Base-by-base conservation (phyloP, 2,797 vertebrate species). In the Sparidentex hasta region DNA sequence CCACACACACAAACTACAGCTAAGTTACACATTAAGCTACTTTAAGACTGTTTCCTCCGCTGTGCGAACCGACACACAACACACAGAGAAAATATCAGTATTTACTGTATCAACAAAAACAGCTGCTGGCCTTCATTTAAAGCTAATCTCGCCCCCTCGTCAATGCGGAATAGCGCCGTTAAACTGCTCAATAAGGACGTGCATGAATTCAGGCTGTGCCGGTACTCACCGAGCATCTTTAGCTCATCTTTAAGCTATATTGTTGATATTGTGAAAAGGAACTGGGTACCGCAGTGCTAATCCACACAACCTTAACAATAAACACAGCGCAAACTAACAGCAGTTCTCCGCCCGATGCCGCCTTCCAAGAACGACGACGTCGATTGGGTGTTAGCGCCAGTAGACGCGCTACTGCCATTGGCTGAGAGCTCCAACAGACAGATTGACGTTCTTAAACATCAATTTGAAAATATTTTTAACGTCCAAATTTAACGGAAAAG, bases 251-350 rank as follows among this genome's bases (percentile, higher is more conserved):
- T 54, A 81, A 81, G 71, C 41, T 61, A 47, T 76, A 76, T 55
- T 89, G 81, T 88, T 90, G 67, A 81, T 93, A 64, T 88, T 87
- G 13, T 80, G 79, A 89, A 81, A 89, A 74, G 69, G 83, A 82
- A 78, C 56, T 69, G 84, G 90, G 81, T 80, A 89, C 96, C 93
- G 95, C 95, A 95, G 95, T 96, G 95, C 94, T 95, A 94, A 96
- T 96, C 96, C 96, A 97, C 94, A 96, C 97, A 97, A 97, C 96
- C 97, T 97, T 97, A 96, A 97, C 96, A 93, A 96, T 93, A 95
- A 95, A 94, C 93, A 94, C 93, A 83, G 95, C 95, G 66, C 96
- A 97, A 93, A 97, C 96, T 96, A 97, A 97, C 97, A 94, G 89
- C 94, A 96, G 94, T 94, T 90, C 93, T 92, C 93, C 93, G 76